Conservation (phyloP, 2,888 invertebrate genomes). For the Pristionchus mayeri region DNA sequence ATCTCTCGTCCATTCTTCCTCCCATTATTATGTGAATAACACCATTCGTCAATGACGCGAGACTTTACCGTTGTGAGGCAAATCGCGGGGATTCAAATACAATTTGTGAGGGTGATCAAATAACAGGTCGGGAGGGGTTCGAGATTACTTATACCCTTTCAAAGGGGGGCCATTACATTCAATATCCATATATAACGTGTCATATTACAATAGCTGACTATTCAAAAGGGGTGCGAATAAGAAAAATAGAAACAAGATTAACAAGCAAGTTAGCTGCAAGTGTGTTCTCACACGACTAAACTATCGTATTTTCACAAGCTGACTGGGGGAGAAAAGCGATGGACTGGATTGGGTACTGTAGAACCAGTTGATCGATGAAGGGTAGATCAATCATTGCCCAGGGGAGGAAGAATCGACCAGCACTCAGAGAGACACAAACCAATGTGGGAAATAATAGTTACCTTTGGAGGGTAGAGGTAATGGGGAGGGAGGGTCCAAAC, state of each 20-base stretch:
- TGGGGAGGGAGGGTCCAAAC: neutral
- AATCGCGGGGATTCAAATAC: slow-evolving; percentile 17
- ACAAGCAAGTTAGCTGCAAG: slow-evolving; percentile 24
- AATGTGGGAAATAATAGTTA: neutral
- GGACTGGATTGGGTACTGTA: slow-evolving; percentile 21
- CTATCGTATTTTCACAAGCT: slow-evolving; percentile 33
- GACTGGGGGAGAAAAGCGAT: neutral
- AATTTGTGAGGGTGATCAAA: neutral
- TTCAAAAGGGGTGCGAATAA: neutral
- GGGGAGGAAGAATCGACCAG: neutral
- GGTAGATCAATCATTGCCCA: slow-evolving; percentile 25
- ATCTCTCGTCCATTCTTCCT: slow-evolving; percentile 27
- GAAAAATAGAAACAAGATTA: slow-evolving; percentile 15
- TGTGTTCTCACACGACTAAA: neutral
- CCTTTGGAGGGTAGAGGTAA: neutral
- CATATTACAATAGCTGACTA: slow-evolving; percentile 4
- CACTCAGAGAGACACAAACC: slow-evolving; percentile 15
- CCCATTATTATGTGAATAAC: slow-evolving; percentile 25
- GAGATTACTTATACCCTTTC: slow-evolving; percentile 42
- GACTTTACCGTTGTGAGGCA: slow-evolving; percentile 17
- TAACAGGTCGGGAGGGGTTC: neutral
- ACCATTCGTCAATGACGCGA: neutral
- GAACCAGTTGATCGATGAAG: slow-evolving; percentile 17
- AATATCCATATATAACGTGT: slow-evolving; percentile 1
- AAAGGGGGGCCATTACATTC: slow-evolving; percentile 24